phyloP scores from a whole-genome alignment of 2,797 vertebrate genomes.

The Micropoecilia bifurca region DNA sequence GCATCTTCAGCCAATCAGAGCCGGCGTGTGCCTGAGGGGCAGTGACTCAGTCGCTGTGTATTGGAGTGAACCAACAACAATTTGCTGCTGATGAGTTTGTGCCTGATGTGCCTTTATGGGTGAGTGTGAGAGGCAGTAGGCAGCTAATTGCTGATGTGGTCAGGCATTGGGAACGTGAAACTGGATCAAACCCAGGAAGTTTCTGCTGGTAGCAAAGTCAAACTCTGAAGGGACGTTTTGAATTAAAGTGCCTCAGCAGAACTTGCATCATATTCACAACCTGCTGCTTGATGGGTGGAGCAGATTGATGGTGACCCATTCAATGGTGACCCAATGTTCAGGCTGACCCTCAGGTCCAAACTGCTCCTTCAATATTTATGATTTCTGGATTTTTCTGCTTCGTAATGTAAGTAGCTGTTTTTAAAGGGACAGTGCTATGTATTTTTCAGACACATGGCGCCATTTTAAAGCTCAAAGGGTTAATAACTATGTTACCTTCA shows the following conservation, averaged over 20 bases:
- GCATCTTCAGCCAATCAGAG: conserved; percentile 51
- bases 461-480: too few relatives aligned
- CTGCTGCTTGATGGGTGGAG: background rate
- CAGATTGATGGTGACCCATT: background rate
- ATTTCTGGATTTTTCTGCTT: too few relatives aligned
- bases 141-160: conserved; percentile 35
- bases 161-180: conserved; percentile 12
- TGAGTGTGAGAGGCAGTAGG: conserved; percentile 7
- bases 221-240: background rate
- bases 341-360: background rate
- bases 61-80: conserved; percentile 43
- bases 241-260: background rate
- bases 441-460: too few relatives aligned
- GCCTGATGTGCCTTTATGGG: conserved; percentile 4
- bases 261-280: background rate
- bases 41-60: conserved; percentile 34
- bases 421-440: too few relatives aligned
- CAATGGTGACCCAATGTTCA: too few relatives aligned
- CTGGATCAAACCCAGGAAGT: conserved; percentile 13
- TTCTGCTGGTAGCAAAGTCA: conserved; percentile 18
- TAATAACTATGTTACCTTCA: too few relatives aligned
- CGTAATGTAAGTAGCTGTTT: too few relatives aligned
- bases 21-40: background rate
- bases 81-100: conserved; percentile 44
- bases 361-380: background rate